Evolutionary conservation across 2,113 vertebrate species (phyloP).

Genomic region (Alosa alosa): DNA sequence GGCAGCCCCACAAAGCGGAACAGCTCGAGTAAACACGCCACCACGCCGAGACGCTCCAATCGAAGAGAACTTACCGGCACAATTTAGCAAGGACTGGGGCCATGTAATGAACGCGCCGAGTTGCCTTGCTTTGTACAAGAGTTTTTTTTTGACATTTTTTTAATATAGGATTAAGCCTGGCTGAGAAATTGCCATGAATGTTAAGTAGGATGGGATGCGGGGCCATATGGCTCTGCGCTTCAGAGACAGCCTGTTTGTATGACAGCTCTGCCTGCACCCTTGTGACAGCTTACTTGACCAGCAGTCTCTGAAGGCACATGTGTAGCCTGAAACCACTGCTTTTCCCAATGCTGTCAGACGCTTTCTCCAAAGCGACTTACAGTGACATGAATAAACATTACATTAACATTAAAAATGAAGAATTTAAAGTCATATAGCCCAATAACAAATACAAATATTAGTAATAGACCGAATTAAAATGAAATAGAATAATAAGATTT

Average conservation of each 20-base stretch:
- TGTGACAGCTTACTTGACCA: constrained; percentile 10
- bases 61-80: not conserved
- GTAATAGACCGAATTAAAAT: too few relatives aligned
- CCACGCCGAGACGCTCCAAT: constrained; percentile 46
- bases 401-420: too few relatives aligned
- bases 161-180: constrained; percentile 10
- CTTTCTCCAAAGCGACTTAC: not conserved
- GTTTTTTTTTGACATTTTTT: not conserved
- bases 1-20: constrained; percentile 46
- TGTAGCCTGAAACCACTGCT: not conserved
- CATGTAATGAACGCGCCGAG: not conserved
- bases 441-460: too few relatives aligned
- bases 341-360: not conserved
- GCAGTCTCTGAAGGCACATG: not conserved
- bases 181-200: constrained; percentile 27
- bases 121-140: not conserved
- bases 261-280: not conserved
- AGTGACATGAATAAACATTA: too few relatives aligned
- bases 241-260: not conserved
- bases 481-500: not conserved
- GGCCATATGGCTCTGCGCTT: not conserved
- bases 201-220: constrained; percentile 8
- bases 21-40: constrained; percentile 53
- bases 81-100: not conserved
- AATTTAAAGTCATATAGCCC: too few relatives aligned